phyloP scores from a whole-genome alignment of 2,113 vertebrate genomes.

The Onychostoma macrolepis region DNA sequence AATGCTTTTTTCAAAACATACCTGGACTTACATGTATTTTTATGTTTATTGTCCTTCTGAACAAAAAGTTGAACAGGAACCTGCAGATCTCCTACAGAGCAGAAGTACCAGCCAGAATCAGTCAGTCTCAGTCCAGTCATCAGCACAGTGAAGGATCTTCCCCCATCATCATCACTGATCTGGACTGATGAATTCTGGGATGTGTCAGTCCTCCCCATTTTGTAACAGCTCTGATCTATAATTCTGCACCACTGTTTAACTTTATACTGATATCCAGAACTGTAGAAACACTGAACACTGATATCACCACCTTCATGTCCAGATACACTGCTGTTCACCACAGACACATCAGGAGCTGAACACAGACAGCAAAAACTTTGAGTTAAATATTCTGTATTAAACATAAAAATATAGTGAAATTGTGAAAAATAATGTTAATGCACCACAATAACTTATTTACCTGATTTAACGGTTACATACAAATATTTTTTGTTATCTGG shows the following conservation, averaged over 20 bases:
- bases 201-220: too few species aligned
- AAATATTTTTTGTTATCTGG: not conserved
- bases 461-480: constrained; percentile 33
- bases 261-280: not conserved
- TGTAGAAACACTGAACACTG: constrained; percentile 55
- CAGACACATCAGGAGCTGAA: constrained; percentile 37
- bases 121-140: constrained; percentile 58
- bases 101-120: constrained; percentile 60
- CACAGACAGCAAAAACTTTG: not conserved
- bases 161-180: constrained; percentile 66
- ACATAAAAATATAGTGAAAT: not conserved
- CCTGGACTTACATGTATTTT: not conserved
- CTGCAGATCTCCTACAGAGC: constrained; percentile 42
- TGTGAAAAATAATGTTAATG: too few species aligned
- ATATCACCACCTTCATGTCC: constrained; percentile 36
- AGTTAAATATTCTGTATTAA: not conserved
- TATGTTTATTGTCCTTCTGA: constrained; percentile 8
- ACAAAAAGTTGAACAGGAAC: constrained; percentile 57
- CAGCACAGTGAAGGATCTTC: constrained; percentile 59
- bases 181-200: not conserved
- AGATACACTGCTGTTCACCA: constrained; percentile 30
- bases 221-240: not conserved
- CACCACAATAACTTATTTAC: not conserved
- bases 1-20: too few species aligned
- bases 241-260: constrained; percentile 42